Conservation (phyloP, 1,140 invertebrate genomes). For the Ceratina japonica region DNA sequence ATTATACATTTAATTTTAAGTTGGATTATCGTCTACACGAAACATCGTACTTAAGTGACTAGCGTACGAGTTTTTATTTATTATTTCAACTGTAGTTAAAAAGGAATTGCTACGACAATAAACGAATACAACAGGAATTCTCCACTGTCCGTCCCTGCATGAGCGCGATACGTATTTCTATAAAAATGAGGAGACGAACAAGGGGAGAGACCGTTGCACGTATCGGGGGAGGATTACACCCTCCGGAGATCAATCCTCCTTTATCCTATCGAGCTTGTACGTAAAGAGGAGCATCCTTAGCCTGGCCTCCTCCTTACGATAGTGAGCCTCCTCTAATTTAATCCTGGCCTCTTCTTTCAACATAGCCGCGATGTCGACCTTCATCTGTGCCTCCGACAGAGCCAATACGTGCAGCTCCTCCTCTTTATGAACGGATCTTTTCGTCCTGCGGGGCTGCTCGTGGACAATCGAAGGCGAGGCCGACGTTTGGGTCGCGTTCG, state of each 20-base stretch:
- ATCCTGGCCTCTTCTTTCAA: conserved; percentile 67
- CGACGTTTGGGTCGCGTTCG: conserved; percentile 30
- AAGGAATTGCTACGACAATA: conserved; percentile 46
- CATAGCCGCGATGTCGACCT: conserved; percentile 64
- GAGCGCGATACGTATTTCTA: not conserved
- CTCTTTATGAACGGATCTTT: conserved; percentile 37
- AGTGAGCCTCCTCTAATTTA: conserved; percentile 67
- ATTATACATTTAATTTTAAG: not conserved
- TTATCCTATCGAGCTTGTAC: conserved; percentile 64
- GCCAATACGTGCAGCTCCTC: conserved; percentile 59
- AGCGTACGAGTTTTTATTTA: conserved; percentile 46
- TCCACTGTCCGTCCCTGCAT: no score
- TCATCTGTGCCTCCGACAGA: conserved; percentile 67
- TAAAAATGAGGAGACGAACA: not conserved
- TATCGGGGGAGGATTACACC: not conserved
- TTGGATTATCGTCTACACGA: not conserved
- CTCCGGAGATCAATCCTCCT: conserved; percentile 44
- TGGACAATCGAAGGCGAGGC: conserved; percentile 33
- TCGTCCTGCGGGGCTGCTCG: conserved; percentile 42
- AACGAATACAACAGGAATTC: conserved; percentile 9
- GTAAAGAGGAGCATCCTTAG: conserved; percentile 64
- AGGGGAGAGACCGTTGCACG: not conserved
- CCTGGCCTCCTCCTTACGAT: conserved; percentile 66
- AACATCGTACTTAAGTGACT: not conserved
- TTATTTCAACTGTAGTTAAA: conserved; percentile 61